These are phyloP conservation scores for Spongia lamella DNA, from an alignment of 37 sponge, comb jelly and placozoan species.

Conservation along the genomic window DNA sequence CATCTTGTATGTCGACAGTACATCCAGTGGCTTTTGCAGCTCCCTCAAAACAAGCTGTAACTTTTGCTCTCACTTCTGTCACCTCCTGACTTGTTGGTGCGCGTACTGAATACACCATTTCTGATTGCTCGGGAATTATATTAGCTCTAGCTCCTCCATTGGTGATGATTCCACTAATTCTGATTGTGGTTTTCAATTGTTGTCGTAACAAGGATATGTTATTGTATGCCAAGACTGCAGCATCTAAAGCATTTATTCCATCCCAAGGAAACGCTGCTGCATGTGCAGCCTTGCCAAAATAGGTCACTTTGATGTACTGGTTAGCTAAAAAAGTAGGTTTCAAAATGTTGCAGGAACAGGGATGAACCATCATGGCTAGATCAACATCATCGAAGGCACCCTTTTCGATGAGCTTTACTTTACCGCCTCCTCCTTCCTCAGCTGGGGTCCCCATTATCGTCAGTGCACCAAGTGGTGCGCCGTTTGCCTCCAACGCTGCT, in stretches of 20 bases:
- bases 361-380: slow-evolving; percentile 94
- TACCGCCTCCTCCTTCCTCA: slow-evolving; percentile 89
- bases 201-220: slow-evolving; percentile 82
- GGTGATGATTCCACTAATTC: slow-evolving; percentile 81
- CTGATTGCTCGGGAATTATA: slow-evolving; percentile 75
- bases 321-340: slow-evolving; percentile 44
- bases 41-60: slow-evolving; percentile 50
- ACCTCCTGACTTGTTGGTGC: slow-evolving; percentile 68
- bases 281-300: slow-evolving; percentile 12
- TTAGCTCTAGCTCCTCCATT: slow-evolving; percentile 85
- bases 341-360: slow-evolving; percentile 15
- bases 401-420: slow-evolving; percentile 68
- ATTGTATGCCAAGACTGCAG: slow-evolving; percentile 88
- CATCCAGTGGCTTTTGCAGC: slow-evolving; percentile 87
- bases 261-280: no score
- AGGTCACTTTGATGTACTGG: slow-evolving; percentile 20
- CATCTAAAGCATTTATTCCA: slow-evolving; percentile 93
- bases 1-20: slow-evolving; percentile 36
- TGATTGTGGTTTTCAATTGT: slow-evolving; percentile 86
- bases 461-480: slow-evolving; percentile 40
- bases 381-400: slow-evolving; percentile 83
- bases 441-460: slow-evolving; percentile 92
- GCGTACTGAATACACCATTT: slow-evolving; percentile 54
- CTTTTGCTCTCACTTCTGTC: slow-evolving; percentile 36
- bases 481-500: slow-evolving; percentile 57